These are phyloP conservation scores for Poecilia picta DNA, from an alignment of 2,797 vertebrate species.

Conservation along the genomic window DNA sequence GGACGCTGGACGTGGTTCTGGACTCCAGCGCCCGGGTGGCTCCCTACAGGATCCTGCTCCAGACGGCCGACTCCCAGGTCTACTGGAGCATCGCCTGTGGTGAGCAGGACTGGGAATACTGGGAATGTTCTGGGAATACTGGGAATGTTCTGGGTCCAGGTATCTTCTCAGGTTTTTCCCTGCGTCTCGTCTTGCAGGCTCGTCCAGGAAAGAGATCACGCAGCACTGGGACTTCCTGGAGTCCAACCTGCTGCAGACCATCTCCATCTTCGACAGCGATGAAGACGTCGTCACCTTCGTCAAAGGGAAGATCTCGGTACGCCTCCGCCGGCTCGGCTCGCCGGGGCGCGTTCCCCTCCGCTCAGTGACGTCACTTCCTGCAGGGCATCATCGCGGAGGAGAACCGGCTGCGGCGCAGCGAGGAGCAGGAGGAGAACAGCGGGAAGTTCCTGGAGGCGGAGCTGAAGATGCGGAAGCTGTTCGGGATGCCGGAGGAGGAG, in stretches of 20 bases:
- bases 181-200: constrained; percentile 76
- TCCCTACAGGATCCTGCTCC: constrained; percentile 94
- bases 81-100: constrained; percentile 96
- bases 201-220: constrained; percentile 94
- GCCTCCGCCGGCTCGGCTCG: constrained; percentile 12
- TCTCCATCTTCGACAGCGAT: constrained; percentile 95
- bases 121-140: background rate
- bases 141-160: too few relatives aligned
- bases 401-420: constrained; percentile 86
- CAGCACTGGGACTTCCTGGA: constrained; percentile 98
- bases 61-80: constrained; percentile 93
- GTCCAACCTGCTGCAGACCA: constrained; percentile 92
- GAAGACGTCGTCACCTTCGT: constrained; percentile 96
- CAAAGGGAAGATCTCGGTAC: constrained; percentile 96
- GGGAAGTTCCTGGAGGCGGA: constrained; percentile 96
- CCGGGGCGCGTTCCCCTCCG: background rate
- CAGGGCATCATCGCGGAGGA: constrained; percentile 97
- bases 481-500: constrained; percentile 96
- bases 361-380: constrained; percentile 33
- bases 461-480: constrained; percentile 94
- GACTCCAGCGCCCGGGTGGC: constrained; percentile 96
- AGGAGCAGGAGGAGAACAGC: constrained; percentile 89
- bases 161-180: background rate
- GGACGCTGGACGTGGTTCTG: constrained; percentile 95
- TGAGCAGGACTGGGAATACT: constrained; percentile 71